A percentile compares a stretch with the other conserved stretches of the same genome.
phyloP scores from a whole-genome alignment of 2,797 vertebrate genomes.

The Labeo calbasu region DNA sequence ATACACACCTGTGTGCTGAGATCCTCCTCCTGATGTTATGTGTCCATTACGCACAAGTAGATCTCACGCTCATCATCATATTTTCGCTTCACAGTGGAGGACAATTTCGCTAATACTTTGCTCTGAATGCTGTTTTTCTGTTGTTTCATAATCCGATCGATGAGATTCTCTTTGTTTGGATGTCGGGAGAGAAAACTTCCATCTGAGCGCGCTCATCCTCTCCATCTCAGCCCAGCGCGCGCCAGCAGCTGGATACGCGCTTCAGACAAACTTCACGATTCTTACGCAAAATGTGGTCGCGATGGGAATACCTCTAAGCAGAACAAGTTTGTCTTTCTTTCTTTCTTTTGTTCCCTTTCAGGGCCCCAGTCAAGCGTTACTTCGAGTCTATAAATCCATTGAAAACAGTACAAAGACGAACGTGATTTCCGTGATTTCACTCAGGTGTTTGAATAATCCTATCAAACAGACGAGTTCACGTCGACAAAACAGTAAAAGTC shows the following conservation, averaged over 20 bases:
- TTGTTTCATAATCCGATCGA: constrained; percentile 45
- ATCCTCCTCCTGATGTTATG: constrained; percentile 25
- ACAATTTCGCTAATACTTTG: background rate
- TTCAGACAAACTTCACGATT: constrained; percentile 20
- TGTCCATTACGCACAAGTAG: constrained; percentile 32
- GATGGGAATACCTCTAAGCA: background rate
- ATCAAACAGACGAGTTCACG: background rate
- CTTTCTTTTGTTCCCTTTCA: background rate
- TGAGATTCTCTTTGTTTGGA: background rate
- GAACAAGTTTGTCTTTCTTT: background rate
- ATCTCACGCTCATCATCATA: background rate
- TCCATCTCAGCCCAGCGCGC: constrained; percentile 50
- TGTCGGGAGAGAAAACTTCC: constrained; percentile 50
- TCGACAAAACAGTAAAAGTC: background rate
- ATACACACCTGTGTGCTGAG: constrained; percentile 24
- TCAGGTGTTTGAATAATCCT: background rate
- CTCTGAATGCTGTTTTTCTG: background rate
- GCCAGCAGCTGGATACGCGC: background rate
- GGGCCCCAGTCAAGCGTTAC: background rate
- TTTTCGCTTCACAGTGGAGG: background rate
- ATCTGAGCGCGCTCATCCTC: constrained; percentile 20
- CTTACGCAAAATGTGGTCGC: background rate
- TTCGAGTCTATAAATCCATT: constrained; percentile 18
- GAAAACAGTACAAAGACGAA: background rate
- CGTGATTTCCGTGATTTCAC: background rate